Percentiles rank a stretch among this genome's conserved stretches.
Conservation (phyloP, 2,888 invertebrate species). For the Matsumyia berberina region DNA sequence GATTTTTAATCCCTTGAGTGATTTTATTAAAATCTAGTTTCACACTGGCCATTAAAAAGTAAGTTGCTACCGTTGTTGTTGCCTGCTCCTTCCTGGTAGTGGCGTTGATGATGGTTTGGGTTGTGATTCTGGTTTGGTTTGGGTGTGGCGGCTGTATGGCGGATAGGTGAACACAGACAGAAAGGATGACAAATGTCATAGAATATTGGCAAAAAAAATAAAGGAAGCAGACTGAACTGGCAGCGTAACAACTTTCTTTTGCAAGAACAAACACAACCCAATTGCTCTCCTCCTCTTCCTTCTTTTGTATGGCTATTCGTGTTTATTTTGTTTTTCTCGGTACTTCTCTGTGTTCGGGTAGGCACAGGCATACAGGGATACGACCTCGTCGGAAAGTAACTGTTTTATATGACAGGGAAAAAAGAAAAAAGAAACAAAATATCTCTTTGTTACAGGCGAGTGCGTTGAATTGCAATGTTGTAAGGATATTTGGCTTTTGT, state of each 20-base stretch:
- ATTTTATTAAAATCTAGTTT: conserved; percentile 68
- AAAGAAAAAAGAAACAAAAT: background rate
- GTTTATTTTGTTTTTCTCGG: background rate
- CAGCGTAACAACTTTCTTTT: conserved; percentile 31
- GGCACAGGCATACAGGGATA: background rate
- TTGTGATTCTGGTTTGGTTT: conserved; percentile 23
- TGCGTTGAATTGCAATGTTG: conserved; percentile 26
- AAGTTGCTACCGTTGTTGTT: conserved; percentile 6
- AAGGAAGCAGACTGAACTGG: conserved; percentile 14
- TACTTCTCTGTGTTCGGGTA: conserved; percentile 7
- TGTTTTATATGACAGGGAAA: conserved; percentile 19
- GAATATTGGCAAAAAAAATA: conserved; percentile 31
- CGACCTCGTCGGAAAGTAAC: conserved; percentile 15
- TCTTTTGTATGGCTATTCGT: background rate
- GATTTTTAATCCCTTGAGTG: conserved; percentile 45
- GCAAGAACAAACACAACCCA: background rate
- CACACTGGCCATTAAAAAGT: conserved; percentile 44
- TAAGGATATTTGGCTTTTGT: conserved; percentile 32
- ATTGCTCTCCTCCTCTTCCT: background rate
- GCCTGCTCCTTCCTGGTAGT: too few relatives aligned
- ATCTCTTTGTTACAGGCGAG: background rate
- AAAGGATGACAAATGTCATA: conserved; percentile 48
- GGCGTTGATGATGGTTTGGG: conserved; percentile 1
- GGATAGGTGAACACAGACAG: conserved; percentile 51
- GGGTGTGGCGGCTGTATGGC: conserved; percentile 57